Conservation (phyloP, 2,797 vertebrate species). For the Cygnus olor region DNA sequence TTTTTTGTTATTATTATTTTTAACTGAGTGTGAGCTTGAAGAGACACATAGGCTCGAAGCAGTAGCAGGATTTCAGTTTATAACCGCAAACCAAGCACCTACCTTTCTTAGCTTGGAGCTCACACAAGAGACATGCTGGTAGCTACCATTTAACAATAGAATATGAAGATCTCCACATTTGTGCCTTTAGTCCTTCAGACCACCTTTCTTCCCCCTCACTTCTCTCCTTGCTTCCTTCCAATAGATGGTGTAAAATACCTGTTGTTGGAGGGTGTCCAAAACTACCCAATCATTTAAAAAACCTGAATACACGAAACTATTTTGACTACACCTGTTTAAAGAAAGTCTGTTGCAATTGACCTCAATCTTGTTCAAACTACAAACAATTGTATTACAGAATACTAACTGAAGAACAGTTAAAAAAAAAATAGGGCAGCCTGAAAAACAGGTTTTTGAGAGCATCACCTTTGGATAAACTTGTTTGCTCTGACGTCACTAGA, state of each 20-base stretch:
- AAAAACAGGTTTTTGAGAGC: conserved; percentile 68
- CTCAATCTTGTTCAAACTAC: conserved; percentile 32
- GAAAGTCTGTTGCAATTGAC: conserved; percentile 19
- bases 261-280: background rate
- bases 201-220: background rate
- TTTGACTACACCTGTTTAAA: conserved; percentile 17
- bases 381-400: conserved; percentile 14
- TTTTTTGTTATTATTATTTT: background rate
- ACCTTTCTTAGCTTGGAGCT: background rate
- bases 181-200: background rate
- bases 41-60: background rate
- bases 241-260: background rate
- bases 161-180: background rate
- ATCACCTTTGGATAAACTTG: conserved; percentile 54
- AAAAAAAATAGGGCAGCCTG: conserved; percentile 19
- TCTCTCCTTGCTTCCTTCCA: background rate
- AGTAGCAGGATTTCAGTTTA: background rate
- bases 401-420: background rate
- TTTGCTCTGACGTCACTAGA: conserved; percentile 8
- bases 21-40: background rate
- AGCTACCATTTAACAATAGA: background rate
- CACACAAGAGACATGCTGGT: background rate
- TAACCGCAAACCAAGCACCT: background rate
- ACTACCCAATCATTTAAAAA: background rate
- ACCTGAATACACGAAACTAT: background rate